A percentile compares a stretch with the other conserved stretches of the same genome.
Evolutionary conservation across 1,140 invertebrate species (phyloP).

Genomic region (Drosophila leontia): DNA sequence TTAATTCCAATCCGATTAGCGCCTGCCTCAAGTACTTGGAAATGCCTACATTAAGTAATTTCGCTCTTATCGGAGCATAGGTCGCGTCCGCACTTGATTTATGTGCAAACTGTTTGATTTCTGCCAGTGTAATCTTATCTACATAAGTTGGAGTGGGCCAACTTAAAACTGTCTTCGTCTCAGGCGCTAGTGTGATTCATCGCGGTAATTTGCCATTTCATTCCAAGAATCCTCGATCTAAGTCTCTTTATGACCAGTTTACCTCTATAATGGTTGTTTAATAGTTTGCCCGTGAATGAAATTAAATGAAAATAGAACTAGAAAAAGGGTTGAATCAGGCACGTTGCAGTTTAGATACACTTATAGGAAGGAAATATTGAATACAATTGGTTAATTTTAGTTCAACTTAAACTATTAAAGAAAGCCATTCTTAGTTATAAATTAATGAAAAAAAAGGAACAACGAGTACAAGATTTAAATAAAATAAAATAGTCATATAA

Average conservation of each 20-base stretch:
- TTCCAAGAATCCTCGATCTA: slow-evolving; percentile 6
- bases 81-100: slow-evolving; percentile 33
- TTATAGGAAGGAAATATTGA: no score
- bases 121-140: slow-evolving; percentile 40
- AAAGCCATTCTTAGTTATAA: no score
- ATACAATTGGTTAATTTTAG: neutral
- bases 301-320: neutral
- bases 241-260: neutral
- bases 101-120: slow-evolving; percentile 36
- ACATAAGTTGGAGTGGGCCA: slow-evolving; percentile 16
- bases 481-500: no score
- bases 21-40: slow-evolving; percentile 7
- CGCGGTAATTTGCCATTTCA: neutral
- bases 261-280: neutral
- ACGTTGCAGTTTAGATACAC: neutral
- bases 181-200: slow-evolving; percentile 17
- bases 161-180: slow-evolving; percentile 21
- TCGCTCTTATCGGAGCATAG: slow-evolving; percentile 32
- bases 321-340: no score
- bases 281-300: neutral
- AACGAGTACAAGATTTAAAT: neutral
- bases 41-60: slow-evolving; percentile 24
- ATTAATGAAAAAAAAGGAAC: no score
- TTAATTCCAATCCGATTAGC: neutral
- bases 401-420: neutral